Evolutionary conservation across 2,797 vertebrate species (phyloP), one percentile per base, ranked within the genome.

Genomic region (Rhodeus uyekii): DNA sequence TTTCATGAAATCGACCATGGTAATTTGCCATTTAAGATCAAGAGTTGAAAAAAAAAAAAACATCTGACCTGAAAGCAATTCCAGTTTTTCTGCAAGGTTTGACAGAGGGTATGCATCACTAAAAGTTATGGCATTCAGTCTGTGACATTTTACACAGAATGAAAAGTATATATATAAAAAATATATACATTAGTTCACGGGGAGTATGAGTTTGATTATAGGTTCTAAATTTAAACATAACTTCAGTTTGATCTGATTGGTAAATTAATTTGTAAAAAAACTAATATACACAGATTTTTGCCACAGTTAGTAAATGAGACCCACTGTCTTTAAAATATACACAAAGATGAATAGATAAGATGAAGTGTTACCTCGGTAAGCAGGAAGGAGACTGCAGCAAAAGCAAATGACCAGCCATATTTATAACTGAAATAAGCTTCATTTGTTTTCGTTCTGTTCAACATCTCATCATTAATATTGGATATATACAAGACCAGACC

Each of bases 401-500:
- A 97, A 18, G 96, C 96, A 32, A 98, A 98, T 0, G 97, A 98
- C 96, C 97, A 97, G 74, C 97, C 96, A 0, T 97, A 98, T 88
- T 96, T 96, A 90, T 97, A 98, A 88, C 91, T 96, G 93, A 98
- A 96, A 90, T 96, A 97, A 0, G 96, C 94, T 68, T 97, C 96
- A 0, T 95, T 95, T 55, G 94, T 94, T 92, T 95, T 97, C 72
- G 96, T 97, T 85, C 96, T 92, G 91, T 96, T 97, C 83, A 97
- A 82, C 94, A 98, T 95, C 92, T 98, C 96, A 0, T 98, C 96
- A 0, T 96, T 98, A 34, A 97, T 97, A 90, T 95, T 97, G 87
- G 97, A 98, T 90, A 98, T 97, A 91, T 98, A 98, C 81, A 98
- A 92, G 58, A 98, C 96, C 84, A 97, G 93, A 61, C 97, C 96